Percentiles rank a stretch among this genome's conserved stretches.
Evolutionary conservation across 2,797 vertebrate species (phyloP).

Genomic region (Dipus sagitta): DNA sequence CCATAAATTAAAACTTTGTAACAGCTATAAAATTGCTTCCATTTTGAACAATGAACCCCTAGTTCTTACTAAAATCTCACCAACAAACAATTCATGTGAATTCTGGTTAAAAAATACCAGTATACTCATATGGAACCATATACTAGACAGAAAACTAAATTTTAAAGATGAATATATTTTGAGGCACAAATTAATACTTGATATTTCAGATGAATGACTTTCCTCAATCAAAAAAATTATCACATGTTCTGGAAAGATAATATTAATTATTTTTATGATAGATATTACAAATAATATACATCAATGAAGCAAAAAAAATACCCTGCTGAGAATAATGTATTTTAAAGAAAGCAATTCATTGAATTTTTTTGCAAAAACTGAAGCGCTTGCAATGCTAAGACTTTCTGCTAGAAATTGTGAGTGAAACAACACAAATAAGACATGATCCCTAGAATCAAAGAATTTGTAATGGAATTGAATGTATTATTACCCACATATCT

Average conservation of each 20-base stretch:
- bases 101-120: slow-evolving; percentile 69
- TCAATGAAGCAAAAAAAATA: not conserved
- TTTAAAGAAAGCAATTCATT: slow-evolving; percentile 18
- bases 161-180: slow-evolving; percentile 52
- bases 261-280: slow-evolving; percentile 11
- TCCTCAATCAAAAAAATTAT: slow-evolving; percentile 17
- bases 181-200: slow-evolving; percentile 10
- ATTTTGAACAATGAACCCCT: slow-evolving; percentile 84
- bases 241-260: not conserved
- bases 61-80: slow-evolving; percentile 79
- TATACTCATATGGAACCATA: slow-evolving; percentile 79
- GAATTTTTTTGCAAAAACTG: slow-evolving; percentile 46
- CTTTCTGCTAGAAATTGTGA: not conserved
- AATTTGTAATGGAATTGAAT: not conserved
- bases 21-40: slow-evolving; percentile 88
- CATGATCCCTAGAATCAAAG: not conserved
- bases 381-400: not conserved
- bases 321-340: not conserved
- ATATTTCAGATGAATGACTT: slow-evolving; percentile 34
- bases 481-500: not conserved
- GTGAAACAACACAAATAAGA: not conserved
- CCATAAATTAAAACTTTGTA: slow-evolving; percentile 90
- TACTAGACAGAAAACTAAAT: not conserved
- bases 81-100: slow-evolving; percentile 83
- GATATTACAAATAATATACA: not conserved